Conservation (phyloP, 1,140 invertebrate genomes). For the Heliconius eleuchia region DNA sequence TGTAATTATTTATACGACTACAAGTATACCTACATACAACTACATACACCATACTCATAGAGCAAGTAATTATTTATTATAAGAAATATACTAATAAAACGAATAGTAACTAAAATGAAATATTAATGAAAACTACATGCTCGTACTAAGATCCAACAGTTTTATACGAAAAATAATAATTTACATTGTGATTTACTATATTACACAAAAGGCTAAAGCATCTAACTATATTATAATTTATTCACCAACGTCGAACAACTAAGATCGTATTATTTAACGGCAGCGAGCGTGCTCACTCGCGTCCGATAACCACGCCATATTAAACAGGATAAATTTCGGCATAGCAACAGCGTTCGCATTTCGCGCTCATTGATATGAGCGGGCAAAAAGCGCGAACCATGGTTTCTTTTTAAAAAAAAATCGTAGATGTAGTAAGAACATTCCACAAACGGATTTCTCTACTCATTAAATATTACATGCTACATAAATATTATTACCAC, state of each 20-base stretch:
- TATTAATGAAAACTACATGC: not conserved
- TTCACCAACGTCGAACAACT: not conserved
- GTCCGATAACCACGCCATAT: constrained; percentile 17
- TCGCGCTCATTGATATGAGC: constrained; percentile 18
- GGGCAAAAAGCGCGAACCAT: constrained; percentile 19
- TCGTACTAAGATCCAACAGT: too few species aligned
- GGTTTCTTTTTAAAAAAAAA: constrained; percentile 2
- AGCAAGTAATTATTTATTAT: not conserved
- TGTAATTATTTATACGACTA: not conserved
- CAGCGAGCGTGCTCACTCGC: constrained; percentile 3
- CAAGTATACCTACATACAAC: not conserved
- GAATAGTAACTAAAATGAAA: not conserved
- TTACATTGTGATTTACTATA: not conserved
- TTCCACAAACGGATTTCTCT: not conserved
- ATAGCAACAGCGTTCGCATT: constrained; percentile 29
- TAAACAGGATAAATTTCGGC: constrained; percentile 32
- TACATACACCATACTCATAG: not conserved
- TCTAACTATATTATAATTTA: not conserved
- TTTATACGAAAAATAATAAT: not conserved
- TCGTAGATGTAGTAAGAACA: constrained; percentile 10
- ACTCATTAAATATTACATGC: not conserved
- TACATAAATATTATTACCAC: too few species aligned
- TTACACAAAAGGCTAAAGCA: not conserved
- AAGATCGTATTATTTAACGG: constrained; percentile 6
- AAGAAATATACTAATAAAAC: not conserved